These are phyloP conservation scores for Maniola jurtina DNA, from an alignment of 1,140 invertebrate species.

Conservation along the genomic window DNA sequence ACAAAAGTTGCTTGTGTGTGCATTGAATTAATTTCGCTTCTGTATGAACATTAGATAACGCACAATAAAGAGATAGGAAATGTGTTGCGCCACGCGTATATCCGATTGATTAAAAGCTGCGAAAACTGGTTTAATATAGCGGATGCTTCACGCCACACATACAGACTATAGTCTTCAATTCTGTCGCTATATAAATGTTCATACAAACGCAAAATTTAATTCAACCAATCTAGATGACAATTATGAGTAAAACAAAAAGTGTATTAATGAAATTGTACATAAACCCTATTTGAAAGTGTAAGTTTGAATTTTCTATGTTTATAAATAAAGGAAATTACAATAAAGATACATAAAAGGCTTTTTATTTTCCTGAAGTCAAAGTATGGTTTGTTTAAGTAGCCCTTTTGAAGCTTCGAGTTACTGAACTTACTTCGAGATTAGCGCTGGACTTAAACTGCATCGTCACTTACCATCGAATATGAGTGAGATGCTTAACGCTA, in stretches of 20 bases:
- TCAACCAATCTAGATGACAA: background rate
- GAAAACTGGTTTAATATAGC: background rate
- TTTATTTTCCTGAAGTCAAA: background rate
- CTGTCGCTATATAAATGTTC: too few species aligned
- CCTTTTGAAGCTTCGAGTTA: too few species aligned
- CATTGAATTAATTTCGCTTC: too few species aligned
- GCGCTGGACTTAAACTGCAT: too few species aligned
- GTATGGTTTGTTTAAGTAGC: too few species aligned
- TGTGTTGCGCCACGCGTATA: background rate
- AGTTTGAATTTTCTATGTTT: slow-evolving; percentile 16
- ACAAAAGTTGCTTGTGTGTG: too few species aligned
- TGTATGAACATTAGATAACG: background rate
- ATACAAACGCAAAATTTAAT: background rate
- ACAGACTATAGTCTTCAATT: too few species aligned
- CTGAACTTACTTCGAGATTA: too few species aligned
- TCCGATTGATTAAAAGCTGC: background rate
- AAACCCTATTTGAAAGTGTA: slow-evolving; percentile 1
- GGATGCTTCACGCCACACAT: background rate
- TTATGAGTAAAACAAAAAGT: background rate
- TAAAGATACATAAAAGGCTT: slow-evolving; percentile 7
- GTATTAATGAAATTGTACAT: background rate
- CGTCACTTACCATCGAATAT: too few species aligned
- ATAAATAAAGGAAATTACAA: slow-evolving; percentile 17
- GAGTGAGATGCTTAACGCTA: too few species aligned
- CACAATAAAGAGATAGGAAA: background rate